These are phyloP conservation scores for Idaea biselata DNA, from an alignment of 2,888 invertebrate genomes.

Conservation along the genomic window DNA sequence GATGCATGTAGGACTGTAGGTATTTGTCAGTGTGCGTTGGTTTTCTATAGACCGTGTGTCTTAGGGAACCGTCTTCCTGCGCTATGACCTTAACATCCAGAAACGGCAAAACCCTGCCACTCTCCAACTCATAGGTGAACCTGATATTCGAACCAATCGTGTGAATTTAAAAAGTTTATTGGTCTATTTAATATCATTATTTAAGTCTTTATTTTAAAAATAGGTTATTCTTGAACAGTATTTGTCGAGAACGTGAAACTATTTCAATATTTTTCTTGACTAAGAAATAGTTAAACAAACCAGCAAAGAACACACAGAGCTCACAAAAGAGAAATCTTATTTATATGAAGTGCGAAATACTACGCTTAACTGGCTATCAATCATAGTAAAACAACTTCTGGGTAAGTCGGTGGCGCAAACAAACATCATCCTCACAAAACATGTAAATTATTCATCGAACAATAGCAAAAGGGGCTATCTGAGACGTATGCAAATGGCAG, in stretches of 20 bases:
- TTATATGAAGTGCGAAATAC: slow-evolving; percentile 59
- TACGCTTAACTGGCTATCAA: slow-evolving; percentile 54
- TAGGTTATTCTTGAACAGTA: too few relatives aligned
- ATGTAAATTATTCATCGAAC: slow-evolving; percentile 49
- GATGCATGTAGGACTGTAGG: too few relatives aligned
- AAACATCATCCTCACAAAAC: slow-evolving; percentile 51
- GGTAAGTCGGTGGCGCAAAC: slow-evolving; percentile 60
- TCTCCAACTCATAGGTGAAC: too few relatives aligned
- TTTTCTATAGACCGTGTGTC: too few relatives aligned
- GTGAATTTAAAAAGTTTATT: too few relatives aligned
- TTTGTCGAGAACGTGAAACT: not conserved
- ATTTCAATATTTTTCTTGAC: not conserved
- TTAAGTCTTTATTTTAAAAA: too few relatives aligned
- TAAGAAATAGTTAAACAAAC: not conserved
- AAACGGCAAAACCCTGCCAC: too few relatives aligned
- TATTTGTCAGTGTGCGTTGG: too few relatives aligned
- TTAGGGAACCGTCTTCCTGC: too few relatives aligned
- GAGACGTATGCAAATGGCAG: slow-evolving; percentile 58
- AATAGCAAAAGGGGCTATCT: slow-evolving; percentile 28
- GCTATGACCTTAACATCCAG: too few relatives aligned
- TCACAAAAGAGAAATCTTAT: slow-evolving; percentile 28
- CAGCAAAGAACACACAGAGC: not conserved
- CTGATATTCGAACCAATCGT: too few relatives aligned
- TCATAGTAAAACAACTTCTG: slow-evolving; percentile 58
- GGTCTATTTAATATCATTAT: too few relatives aligned